phyloP scores from a whole-genome alignment of 2,888 invertebrate genomes.

The Torymus auratus region DNA sequence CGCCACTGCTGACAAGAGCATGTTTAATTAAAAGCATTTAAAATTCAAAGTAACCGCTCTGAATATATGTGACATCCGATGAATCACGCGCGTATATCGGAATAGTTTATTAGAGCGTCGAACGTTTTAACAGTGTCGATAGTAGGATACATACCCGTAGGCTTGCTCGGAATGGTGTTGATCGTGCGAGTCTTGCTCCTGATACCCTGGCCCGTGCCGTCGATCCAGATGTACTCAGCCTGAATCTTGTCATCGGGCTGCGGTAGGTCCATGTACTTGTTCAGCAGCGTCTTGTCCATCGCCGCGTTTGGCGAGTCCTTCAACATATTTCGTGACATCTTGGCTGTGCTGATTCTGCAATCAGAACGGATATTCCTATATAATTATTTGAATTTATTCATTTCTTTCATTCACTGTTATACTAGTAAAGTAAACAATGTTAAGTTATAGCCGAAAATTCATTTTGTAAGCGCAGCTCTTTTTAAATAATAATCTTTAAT shows the following conservation, averaged over 20 bases:
- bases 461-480: no score
- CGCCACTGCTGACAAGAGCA: no score
- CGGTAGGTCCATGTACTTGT: constrained; percentile 87
- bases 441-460: no score
- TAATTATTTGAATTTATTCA: background rate
- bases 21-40: no score
- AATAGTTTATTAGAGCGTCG: no score
- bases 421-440: no score
- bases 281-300: constrained; percentile 85
- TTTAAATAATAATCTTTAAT: no score
- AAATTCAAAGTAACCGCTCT: no score
- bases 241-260: constrained; percentile 87
- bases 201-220: constrained; percentile 93
- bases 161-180: constrained; percentile 86
- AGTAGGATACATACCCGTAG: constrained; percentile 80
- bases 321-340: constrained; percentile 74
- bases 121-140: no score
- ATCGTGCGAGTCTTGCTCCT: constrained; percentile 93
- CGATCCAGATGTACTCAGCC: constrained; percentile 96
- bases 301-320: constrained; percentile 90
- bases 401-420: no score
- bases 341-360: constrained; percentile 12
- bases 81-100: no score
- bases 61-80: no score
- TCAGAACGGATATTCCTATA: background rate